Evolutionary conservation across 2,113 vertebrate genomes (phyloP).

Genomic region (Hydrolagus affinis): DNA sequence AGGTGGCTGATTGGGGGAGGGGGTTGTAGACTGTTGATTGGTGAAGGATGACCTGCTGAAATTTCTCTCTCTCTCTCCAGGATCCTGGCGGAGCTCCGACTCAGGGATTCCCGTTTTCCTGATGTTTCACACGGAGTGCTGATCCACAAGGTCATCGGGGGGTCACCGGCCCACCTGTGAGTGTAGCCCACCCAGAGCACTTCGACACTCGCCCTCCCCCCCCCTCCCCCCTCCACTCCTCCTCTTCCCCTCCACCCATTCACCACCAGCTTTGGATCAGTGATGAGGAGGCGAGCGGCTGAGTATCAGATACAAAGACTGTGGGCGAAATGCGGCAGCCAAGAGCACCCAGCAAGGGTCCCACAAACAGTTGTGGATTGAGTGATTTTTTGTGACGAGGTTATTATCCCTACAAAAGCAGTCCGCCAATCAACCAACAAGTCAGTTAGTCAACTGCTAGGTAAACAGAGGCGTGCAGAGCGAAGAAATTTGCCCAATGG

Average conservation of each 20-base stretch:
- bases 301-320: too few species aligned
- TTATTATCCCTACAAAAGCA: too few species aligned
- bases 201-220: neutral
- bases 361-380: too few species aligned
- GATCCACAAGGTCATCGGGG: slow-evolving; percentile 79
- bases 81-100: slow-evolving; percentile 78
- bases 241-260: neutral
- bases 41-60: neutral
- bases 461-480: too few species aligned
- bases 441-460: too few species aligned
- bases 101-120: slow-evolving; percentile 73
- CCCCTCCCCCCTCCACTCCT: neutral
- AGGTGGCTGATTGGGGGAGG: neutral
- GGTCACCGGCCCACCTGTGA: slow-evolving; percentile 59
- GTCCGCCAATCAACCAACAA: too few species aligned
- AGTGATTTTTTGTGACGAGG: too few species aligned
- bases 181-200: neutral
- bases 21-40: neutral
- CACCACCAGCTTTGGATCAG: too few species aligned
- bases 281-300: too few species aligned
- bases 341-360: too few species aligned
- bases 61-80: slow-evolving; percentile 43
- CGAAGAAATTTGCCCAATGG: too few species aligned
- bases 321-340: too few species aligned
- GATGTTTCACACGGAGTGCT: slow-evolving; percentile 78